These are phyloP conservation scores for Pachyrhynchus sulphureomaculatus DNA, from an alignment of 1,140 invertebrate species.

Conservation along the genomic window DNA sequence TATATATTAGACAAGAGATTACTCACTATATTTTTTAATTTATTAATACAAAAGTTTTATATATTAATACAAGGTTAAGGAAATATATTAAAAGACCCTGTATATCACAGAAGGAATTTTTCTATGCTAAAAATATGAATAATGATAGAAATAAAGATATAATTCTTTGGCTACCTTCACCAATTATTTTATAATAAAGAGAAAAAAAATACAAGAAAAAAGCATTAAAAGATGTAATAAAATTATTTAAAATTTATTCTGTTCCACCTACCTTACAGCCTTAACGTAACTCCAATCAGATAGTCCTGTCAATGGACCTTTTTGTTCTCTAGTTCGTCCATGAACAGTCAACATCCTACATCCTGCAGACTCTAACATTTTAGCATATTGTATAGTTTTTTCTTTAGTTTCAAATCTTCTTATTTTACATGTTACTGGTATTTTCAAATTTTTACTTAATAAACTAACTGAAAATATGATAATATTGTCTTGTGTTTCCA, in stretches of 20 bases:
- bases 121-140: no score
- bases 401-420: slow-evolving; percentile 86
- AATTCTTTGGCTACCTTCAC: no score
- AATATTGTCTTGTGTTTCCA: no score
- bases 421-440: slow-evolving; percentile 96
- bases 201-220: no score
- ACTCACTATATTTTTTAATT: no score
- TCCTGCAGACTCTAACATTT: slow-evolving; percentile 92
- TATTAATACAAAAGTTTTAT: no score
- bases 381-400: slow-evolving; percentile 88
- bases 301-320: slow-evolving; percentile 90
- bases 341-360: slow-evolving; percentile 93
- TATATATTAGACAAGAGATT: no score
- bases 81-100: no score
- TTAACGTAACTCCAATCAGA: slow-evolving; percentile 94
- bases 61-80: no score
- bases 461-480: slow-evolving; percentile 68
- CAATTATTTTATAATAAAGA: no score
- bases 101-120: no score
- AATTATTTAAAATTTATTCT: neutral
- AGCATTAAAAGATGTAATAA: neutral
- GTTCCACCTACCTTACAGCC: slow-evolving; percentile 74
- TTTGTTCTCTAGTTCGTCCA: slow-evolving; percentile 93
- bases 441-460: slow-evolving; percentile 66
- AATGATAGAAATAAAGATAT: no score